Base-by-base conservation (phyloP, 2,888 invertebrate genomes). In the Tenthredo amoena region DNA sequence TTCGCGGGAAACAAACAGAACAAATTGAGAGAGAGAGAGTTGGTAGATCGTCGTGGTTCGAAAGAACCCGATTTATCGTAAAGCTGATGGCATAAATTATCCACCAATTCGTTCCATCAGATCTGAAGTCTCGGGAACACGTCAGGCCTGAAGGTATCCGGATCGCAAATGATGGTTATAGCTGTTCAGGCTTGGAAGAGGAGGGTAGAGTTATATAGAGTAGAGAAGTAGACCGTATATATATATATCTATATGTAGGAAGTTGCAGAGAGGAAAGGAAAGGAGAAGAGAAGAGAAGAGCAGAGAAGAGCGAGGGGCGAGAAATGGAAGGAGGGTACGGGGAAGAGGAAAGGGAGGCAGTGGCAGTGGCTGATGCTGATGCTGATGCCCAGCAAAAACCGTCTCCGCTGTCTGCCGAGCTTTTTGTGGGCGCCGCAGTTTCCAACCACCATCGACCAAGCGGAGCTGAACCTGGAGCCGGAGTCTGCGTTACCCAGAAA, bases 391-490 rank as follows among this genome's bases (percentile, higher is more conserved):
- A 86, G 92, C 93, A 93, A 93, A 93, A 93, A 93, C 92, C 90
- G 91, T 92, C 92, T 92, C 91, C 92, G 93, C 93, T 93, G 93
- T 93, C 93, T 93, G 93, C 92, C 92, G 92, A 91, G 93, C 93
- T 93, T 93, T 93, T 93, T 93, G 93, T 91, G 90, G 90, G 90
- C 92, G 91, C 91, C 92, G 89, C 92, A 92, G 93, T 92, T 93
- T 92, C 92, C 93, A 92, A 92, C 92, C 91, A 91, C 91, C 90
- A 89, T 89, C 89, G 83, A 83, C 83, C 83, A 83, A 83, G 68
- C 83, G 62, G 83, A 83, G 71, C 68, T 68, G 77, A 77, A 77
- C 87, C 88, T 87, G 89, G 26, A 85, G 81, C 88, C 86, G 81
- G 85, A 86, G 85, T 88, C 87, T 90, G 90, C 86, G 84, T 76